Evolutionary conservation across 2,113 vertebrate genomes (phyloP).

Genomic region (Elephas maximus): DNA sequence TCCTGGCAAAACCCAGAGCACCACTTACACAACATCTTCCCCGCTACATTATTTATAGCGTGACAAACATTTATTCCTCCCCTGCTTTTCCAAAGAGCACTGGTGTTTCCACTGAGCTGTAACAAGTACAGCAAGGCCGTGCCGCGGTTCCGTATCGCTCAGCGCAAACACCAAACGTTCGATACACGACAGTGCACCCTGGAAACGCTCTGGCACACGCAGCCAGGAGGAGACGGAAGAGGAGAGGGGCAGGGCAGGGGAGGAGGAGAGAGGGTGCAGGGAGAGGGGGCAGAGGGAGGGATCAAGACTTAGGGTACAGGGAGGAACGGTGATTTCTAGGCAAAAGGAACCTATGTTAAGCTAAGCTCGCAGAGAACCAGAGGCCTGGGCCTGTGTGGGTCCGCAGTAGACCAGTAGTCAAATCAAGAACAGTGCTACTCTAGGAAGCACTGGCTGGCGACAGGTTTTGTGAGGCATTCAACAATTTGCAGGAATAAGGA

Average conservation of each 20-base stretch:
- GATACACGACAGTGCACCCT: constrained; percentile 40
- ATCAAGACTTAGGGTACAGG: neutral
- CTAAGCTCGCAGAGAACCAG: neutral
- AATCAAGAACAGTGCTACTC: neutral
- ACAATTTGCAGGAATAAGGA: neutral
- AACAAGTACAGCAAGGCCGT: neutral
- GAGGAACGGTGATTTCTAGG: neutral
- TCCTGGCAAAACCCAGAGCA: constrained; percentile 92
- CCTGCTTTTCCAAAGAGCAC: constrained; percentile 69
- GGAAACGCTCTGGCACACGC: constrained; percentile 41
- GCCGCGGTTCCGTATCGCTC: neutral
- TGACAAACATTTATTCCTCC: constrained; percentile 95
- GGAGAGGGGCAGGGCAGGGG: neutral
- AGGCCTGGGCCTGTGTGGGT: neutral
- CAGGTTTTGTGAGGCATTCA: neutral
- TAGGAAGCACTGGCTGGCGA: no score
- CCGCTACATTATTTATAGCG: constrained; percentile 95
- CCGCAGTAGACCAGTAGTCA: neutral
- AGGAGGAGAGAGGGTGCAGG: neutral
- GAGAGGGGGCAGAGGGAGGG: neutral
- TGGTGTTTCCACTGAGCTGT: neutral
- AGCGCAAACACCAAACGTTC: neutral
- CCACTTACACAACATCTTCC: constrained; percentile 92
- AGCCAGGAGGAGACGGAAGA: neutral
- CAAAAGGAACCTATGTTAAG: neutral